Base-by-base conservation (phyloP, 2,888 invertebrate species). In the Carterocephalus palaemon region DNA sequence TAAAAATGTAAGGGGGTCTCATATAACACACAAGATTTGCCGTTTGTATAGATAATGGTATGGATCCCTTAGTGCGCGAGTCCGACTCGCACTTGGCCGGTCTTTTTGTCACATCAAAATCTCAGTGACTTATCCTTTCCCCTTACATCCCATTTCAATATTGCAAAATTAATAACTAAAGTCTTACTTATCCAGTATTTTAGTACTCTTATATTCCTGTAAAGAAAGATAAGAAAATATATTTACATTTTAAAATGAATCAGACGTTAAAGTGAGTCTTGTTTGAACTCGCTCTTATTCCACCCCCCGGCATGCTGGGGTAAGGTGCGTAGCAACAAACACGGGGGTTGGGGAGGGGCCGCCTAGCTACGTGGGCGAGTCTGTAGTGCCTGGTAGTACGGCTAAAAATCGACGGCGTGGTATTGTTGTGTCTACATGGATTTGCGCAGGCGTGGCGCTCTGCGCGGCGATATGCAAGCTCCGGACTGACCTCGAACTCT, bases 331-430 rank as follows among this genome's bases (percentile, higher is more conserved):
- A 60, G 78, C 73, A 80, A 80, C 82, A 68, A 64, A 52, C 46
- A 52, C 49, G 56, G 48, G 50, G 49, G 47, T 45, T 48, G 57
- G 52, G 46, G 49, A 53, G 41, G 49, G 41, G 42, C 62, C 61
- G 57, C 61, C 62, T 56, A 51, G 67, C 62, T 67, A 75, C 84
- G 86, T 86, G 84, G 86, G 86, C 85, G 86, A 80, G 86, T 86
- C 86, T 86, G 85, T 85, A 85, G 86, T 86, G 82, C 82, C 68
- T 75, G 68, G 73, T 84, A 82, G 85, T 85, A 84, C 76, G 73
- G 59, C 50, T 59, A 68, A 68, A 62, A 71, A 66, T 65, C 70
- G 62, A 76, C 75, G 69, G 65, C 71, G 70, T 76, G 75, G 70
- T 80, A 72, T 82, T 82, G 76, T 80, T 80, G 75, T 83, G 85